Evolutionary conservation across 2,888 invertebrate species (phyloP).

Genomic region (Ormyrus labotus): DNA sequence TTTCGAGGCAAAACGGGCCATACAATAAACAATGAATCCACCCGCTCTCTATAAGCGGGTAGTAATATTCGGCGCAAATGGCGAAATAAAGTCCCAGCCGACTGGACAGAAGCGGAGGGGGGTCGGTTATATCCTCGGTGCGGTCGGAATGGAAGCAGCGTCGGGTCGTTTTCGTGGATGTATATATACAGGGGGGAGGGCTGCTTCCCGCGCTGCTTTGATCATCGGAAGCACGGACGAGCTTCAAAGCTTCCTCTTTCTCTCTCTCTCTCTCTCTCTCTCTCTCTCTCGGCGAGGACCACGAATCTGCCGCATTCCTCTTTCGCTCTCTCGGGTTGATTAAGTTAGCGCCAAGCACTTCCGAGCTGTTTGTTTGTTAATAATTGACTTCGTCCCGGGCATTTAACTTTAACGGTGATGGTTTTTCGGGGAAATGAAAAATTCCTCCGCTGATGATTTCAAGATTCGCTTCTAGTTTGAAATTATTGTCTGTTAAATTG

Average conservation of each 20-base stretch:
- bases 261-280: no score
- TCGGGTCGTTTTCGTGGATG: background rate
- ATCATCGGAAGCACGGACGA: slow-evolving; percentile 24
- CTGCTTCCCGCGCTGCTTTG: slow-evolving; percentile 12
- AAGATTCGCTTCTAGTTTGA: background rate
- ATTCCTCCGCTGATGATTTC: no score
- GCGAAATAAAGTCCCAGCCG: background rate
- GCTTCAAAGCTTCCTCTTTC: slow-evolving; percentile 16
- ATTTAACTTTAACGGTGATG: background rate
- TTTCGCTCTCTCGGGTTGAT: background rate
- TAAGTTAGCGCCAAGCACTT: slow-evolving; percentile 15
- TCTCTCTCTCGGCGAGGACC: background rate
- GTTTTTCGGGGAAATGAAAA: no score
- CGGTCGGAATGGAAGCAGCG: slow-evolving; percentile 11
- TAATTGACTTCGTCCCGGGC: background rate
- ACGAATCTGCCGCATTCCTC: slow-evolving; percentile 2
- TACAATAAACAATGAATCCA: no score
- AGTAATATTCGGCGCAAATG: background rate
- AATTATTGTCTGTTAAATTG: background rate
- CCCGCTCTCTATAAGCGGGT: no score
- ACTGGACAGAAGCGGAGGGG: background rate
- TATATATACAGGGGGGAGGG: background rate
- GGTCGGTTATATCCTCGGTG: background rate
- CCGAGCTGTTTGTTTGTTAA: slow-evolving; percentile 10
- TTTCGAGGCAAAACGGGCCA: no score